A percentile compares a stretch with the other conserved stretches of the same genome.
These are phyloP conservation scores for Gila robusta DNA, from an alignment of 2,797 vertebrate species.

Conservation along the genomic window DNA sequence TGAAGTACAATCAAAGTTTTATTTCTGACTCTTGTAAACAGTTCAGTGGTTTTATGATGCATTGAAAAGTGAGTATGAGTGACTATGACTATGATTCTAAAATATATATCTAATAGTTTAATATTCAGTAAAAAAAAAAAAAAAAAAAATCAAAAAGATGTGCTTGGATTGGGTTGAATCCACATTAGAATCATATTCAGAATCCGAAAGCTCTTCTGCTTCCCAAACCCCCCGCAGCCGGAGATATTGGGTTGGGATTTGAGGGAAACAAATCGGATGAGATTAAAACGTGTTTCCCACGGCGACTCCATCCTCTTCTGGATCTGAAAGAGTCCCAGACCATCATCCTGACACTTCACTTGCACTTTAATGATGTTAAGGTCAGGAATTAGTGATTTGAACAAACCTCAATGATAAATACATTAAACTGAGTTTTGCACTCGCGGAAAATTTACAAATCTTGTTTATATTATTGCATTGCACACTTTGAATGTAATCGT, in stretches of 20 bases:
- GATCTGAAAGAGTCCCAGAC: background rate
- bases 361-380: background rate
- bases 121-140: background rate
- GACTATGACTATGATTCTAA: background rate
- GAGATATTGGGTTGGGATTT: constrained; percentile 30
- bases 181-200: constrained; percentile 9
- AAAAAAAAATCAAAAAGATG: too few species aligned
- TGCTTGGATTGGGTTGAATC: constrained; percentile 20
- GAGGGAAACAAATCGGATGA: constrained; percentile 50
- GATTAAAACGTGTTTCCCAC: constrained; percentile 47
- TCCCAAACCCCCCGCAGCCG: background rate
- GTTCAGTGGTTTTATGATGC: background rate
- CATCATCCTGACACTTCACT: background rate
- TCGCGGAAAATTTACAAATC: too few species aligned
- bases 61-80: background rate
- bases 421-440: background rate
- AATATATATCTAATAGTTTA: background rate
- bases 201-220: background rate
- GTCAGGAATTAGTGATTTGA: background rate
- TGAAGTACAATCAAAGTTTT: too few species aligned
- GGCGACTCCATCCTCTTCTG: constrained; percentile 1
- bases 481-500: too few species aligned
- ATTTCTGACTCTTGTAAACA: background rate
- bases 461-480: too few species aligned
- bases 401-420: background rate